Conservation (phyloP, 2,113 vertebrate genomes). For the Muntiacus reevesi region DNA sequence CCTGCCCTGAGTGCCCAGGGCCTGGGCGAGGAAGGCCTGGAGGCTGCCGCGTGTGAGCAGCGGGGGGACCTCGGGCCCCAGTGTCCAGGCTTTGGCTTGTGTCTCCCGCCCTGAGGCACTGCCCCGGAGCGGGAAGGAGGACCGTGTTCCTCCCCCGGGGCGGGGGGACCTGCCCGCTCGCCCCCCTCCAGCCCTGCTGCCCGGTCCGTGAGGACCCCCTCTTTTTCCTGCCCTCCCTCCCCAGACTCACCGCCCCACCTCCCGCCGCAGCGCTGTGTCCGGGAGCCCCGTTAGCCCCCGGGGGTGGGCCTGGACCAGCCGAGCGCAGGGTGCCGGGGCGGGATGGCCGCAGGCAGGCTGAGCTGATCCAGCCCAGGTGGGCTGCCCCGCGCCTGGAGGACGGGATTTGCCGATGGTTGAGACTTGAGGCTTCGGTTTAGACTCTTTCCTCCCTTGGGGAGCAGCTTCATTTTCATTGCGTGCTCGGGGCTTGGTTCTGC, state of each 20-base stretch:
- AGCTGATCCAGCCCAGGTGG: not conserved
- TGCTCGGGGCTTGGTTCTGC: not conserved
- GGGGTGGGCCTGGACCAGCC: no score
- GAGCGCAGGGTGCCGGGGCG: no score
- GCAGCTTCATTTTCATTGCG: not conserved
- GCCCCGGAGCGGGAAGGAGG: not conserved
- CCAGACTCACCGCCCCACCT: accelerated
- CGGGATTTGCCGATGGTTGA: not conserved
- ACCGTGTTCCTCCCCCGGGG: not conserved
- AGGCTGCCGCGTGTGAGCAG: not conserved
- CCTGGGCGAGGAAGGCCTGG: not conserved
- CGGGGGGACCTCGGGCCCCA: not conserved
- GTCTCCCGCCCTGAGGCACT: accelerated
- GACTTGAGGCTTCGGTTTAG: not conserved
- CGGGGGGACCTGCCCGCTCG: accelerated
- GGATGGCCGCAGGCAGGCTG: accelerated
- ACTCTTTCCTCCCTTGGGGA: not conserved
- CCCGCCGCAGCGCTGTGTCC: not conserved
- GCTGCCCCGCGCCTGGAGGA: no score
- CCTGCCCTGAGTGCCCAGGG: no score
- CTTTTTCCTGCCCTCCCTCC: accelerated
- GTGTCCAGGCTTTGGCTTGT: not conserved
- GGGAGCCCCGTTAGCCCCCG: not conserved
- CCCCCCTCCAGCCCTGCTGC: no score
- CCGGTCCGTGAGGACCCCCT: not conserved